Percentiles rank a stretch among this genome's conserved stretches.
Evolutionary conservation across 2,888 invertebrate species (phyloP).

Genomic region (Chironomus riparius): DNA sequence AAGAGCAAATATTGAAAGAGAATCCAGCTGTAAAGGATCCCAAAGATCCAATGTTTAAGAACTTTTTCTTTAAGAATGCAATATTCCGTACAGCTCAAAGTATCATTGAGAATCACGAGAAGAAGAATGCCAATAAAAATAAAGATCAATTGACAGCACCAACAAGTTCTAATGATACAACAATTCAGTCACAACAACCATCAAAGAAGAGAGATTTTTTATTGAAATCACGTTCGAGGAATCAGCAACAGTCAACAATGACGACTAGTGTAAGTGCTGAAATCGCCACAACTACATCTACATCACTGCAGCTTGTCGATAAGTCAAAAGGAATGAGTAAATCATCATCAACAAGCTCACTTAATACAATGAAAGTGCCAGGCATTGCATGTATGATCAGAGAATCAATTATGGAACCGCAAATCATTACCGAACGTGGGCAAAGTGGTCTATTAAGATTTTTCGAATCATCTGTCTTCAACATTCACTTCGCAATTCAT

Average conservation of each 20-base stretch:
- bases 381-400: constrained; percentile 37
- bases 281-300: constrained; percentile 7
- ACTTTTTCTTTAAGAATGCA: constrained; percentile 41
- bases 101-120: constrained; percentile 43
- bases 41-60: constrained; percentile 41
- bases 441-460: constrained; percentile 51
- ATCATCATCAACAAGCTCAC: constrained; percentile 33
- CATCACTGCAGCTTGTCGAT: constrained; percentile 12
- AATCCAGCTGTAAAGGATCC: constrained; percentile 10
- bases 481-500: constrained; percentile 96
- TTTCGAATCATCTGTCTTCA: constrained; percentile 95
- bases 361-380: constrained; percentile 37
- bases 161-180: neutral
- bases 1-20: neutral
- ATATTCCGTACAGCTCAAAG: constrained; percentile 44
- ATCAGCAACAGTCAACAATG: neutral
- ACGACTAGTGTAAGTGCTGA: constrained; percentile 16
- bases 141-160: constrained; percentile 30
- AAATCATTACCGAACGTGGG: constrained; percentile 38
- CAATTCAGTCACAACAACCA: neutral
- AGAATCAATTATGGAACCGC: constrained; percentile 29
- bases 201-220: constrained; percentile 11
- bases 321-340: constrained; percentile 33
- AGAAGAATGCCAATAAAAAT: constrained; percentile 40
- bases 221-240: neutral